Base-by-base conservation (phyloP, 2,113 vertebrate genomes). In the Cololabis saira region DNA sequence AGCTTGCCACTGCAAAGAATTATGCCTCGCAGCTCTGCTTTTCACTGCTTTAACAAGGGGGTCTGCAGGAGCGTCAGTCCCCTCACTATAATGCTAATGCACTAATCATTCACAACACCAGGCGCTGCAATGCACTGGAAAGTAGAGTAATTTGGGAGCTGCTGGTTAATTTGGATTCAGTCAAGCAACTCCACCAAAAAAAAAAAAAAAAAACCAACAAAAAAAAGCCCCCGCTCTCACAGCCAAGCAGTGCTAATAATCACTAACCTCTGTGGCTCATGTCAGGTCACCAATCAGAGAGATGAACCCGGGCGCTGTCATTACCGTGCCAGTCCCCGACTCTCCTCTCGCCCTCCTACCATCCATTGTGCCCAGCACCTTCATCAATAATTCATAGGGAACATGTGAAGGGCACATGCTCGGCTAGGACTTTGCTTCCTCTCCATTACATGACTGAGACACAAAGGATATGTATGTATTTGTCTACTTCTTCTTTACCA, bases 301-400 rank as follows among this genome's bases (percentile, higher is more conserved):
- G 72, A 71, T 50, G 63, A 83, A 71, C 70, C 59, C 66, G 51
- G 57, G 41, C 61, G 14, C 54, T 6, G 65, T 80, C 86, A 81
- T 84, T 84, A 81, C 61, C 15, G 71, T 76, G 71, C 75, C 85
- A 85, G 76, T 60, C 83, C 61, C 64, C 18, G 61, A 62, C 33
- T 59, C 75, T 74, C 60, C 73, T 80, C 65, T 81, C 70, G 47
- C 64, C 65, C 47, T 67, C 22, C 61, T 30, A 65, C 74, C 83
- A 67, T 72, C 74, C 68, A 73, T 59, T 43, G 71, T 71, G 75
- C 80, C 74, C 67, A 19, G 65, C 68, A 22, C 61, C 71, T 57
- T 73, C n/a, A 86, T 91, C 66, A 81, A 90, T 90, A 71, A 88
- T 86, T 83, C 75, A 89, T 85, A 44, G 14, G 62, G 56, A 85